These are phyloP conservation scores for Hylaea fasciaria DNA, from an alignment of 2,888 invertebrate species.

Conservation along the genomic window DNA sequence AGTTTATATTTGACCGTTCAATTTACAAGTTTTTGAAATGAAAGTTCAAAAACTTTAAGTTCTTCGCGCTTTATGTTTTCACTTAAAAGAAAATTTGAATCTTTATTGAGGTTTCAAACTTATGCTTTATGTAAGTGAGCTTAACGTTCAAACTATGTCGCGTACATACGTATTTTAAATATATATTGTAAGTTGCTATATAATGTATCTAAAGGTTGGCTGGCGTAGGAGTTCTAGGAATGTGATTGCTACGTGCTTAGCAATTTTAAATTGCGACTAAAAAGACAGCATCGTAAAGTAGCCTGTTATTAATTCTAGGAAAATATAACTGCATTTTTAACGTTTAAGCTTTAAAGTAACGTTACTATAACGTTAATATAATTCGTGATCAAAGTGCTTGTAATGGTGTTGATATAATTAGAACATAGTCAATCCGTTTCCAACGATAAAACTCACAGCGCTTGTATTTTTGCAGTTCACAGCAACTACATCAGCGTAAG, in stretches of 20 bases:
- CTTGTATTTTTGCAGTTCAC: too few species aligned
- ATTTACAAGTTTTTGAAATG: too few species aligned
- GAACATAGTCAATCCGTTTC: too few species aligned
- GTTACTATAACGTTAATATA: too few species aligned
- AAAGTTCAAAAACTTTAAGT: too few species aligned
- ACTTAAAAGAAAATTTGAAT: background rate
- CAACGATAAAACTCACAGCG: too few species aligned
- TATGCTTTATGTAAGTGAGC: background rate
- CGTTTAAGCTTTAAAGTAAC: too few species aligned
- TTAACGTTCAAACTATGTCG: conserved; percentile 1
- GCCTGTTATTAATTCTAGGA: conserved; percentile 25
- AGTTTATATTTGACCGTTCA: too few species aligned
- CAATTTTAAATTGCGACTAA: conserved; percentile 23
- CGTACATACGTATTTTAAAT: background rate
- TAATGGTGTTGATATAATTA: too few species aligned
- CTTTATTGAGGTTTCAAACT: background rate
- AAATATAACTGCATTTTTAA: conserved; percentile 2
- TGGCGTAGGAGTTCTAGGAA: conserved; percentile 10
- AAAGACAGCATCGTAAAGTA: conserved; percentile 12
- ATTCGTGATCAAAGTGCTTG: too few species aligned
- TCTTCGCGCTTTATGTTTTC: too few species aligned
- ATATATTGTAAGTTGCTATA: background rate
- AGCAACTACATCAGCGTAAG: too few species aligned
- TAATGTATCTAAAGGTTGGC: conserved; percentile 18
- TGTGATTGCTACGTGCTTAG: conserved; percentile 22